phyloP scores from a whole-genome alignment of 1,140 invertebrate genomes.

The Zaprionus davidi region DNA sequence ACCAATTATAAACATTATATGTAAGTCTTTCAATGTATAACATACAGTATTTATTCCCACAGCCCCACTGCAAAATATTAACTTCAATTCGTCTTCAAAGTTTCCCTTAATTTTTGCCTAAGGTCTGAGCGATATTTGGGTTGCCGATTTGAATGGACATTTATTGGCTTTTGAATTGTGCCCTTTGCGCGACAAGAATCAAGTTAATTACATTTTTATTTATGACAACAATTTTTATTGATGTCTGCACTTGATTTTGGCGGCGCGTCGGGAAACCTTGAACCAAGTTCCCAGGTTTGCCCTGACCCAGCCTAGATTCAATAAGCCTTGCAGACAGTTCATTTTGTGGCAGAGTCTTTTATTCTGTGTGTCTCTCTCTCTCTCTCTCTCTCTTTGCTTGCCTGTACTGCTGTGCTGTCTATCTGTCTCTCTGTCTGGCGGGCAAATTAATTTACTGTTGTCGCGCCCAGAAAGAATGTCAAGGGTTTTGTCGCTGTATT shows the following conservation, averaged over 20 bases:
- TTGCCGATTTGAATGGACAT: not conserved
- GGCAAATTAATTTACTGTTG: constrained; percentile 48
- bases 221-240: constrained; percentile 19
- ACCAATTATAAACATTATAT: too few species aligned
- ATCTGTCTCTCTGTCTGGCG: constrained; percentile 1
- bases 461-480: constrained; percentile 27
- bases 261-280: constrained; percentile 19
- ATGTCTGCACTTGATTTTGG: constrained; percentile 27
- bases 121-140: not conserved
- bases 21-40: too few species aligned
- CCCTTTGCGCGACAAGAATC: constrained; percentile 15
- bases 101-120: not conserved
- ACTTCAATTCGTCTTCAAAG: not conserved
- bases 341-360: not conserved
- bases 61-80: not conserved
- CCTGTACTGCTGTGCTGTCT: not conserved
- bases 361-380: not conserved
- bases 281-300: constrained; percentile 13
- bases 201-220: constrained; percentile 46
- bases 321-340: constrained; percentile 16
- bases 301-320: not conserved
- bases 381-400: not conserved
- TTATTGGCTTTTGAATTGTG: constrained; percentile 19
- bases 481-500: constrained; percentile 13
- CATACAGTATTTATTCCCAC: too few species aligned